A percentile compares a stretch with the other conserved stretches of the same genome.
Conservation (phyloP, 2,113 vertebrate species). For the Lepus timidus region DNA sequence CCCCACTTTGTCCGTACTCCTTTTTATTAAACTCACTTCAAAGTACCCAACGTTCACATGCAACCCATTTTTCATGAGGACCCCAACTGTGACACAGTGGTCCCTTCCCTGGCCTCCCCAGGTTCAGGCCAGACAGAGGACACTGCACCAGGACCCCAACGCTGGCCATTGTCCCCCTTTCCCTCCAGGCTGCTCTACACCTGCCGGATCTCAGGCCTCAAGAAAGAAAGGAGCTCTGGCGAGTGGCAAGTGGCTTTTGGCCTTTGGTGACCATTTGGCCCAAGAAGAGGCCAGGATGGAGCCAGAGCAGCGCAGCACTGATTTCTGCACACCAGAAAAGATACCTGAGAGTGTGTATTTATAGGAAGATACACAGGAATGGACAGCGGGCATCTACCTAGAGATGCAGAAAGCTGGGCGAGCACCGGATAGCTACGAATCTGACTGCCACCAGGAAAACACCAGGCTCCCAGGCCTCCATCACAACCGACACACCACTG, state of each 20-base stretch:
- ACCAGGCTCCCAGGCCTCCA: neutral
- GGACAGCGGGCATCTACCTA: constrained; percentile 54
- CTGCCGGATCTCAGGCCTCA: neutral
- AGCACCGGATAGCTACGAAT: neutral
- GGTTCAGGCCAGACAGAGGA: neutral
- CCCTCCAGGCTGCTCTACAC: neutral
- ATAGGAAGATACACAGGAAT: constrained; percentile 82
- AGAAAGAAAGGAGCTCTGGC: neutral
- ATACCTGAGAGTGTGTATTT: constrained; percentile 89
- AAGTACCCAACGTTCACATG: neutral
- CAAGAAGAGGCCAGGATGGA: neutral
- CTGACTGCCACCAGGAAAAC: constrained; percentile 78
- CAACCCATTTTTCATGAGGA: neutral
- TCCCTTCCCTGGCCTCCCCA: neutral
- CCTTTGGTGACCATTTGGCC: neutral
- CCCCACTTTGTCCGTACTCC: neutral
- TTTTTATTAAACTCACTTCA: neutral
- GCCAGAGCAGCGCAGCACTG: constrained; percentile 83
- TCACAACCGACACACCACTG: constrained; percentile 3
- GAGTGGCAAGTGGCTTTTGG: neutral
- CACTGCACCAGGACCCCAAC: neutral
- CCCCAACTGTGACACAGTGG: neutral
- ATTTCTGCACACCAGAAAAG: constrained; percentile 87
- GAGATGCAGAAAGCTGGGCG: neutral
- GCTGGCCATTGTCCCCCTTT: neutral